Base-by-base conservation (phyloP, 2,797 vertebrate species). In the Oryzias sinensis region DNA sequence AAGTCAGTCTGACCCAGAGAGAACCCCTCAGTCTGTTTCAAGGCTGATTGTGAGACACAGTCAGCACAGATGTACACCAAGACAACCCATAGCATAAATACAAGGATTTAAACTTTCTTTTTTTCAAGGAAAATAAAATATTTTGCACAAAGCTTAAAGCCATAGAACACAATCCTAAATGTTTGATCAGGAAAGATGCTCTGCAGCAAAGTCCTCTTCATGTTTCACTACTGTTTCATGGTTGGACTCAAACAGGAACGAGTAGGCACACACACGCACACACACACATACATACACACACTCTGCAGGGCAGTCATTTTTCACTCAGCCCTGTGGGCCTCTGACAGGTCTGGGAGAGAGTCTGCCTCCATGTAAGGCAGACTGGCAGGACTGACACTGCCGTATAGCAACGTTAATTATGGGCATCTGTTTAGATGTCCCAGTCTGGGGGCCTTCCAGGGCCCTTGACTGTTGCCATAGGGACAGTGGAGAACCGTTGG, bases 391-490 rank as follows among this genome's bases (percentile, higher is more conserved):
- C 71, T 80, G 86, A 90, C 87, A 88, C 77, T 74, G 82, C 78
- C 53, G 52, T 83, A 85, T 85, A 87, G 87, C 81, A 25, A 77
- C 77, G 86, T 89, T 92, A 89, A 90, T 91, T 89, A 89, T 85
- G 87, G 86, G 88, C 85, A 88, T 89, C 85, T 87, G 89, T 87
- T 91, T 56, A 70, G 87, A 88, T 79, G 78, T 73, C 81, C 81
- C 83, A 57, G 69, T 74, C 81, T 85, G 77, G 85, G 83, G 88
- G 81, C 81, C 79, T 83, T 86, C 70, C 74, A 83, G 87, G 83
- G 76, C 87, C 82, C 87, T 76, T 73, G 83, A 73, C 72, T 87
- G 93, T 94, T 94, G 90, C 91, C 74, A 92, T 92, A 91, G 81
- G 91, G 92, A 92, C 72, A 69, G 76, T 64, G 52, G 72, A 81